Percentiles rank a stretch among this genome's conserved stretches.
phyloP scores from a whole-genome alignment of 2,113 vertebrate genomes.

The Zosterops hypoxanthus region DNA sequence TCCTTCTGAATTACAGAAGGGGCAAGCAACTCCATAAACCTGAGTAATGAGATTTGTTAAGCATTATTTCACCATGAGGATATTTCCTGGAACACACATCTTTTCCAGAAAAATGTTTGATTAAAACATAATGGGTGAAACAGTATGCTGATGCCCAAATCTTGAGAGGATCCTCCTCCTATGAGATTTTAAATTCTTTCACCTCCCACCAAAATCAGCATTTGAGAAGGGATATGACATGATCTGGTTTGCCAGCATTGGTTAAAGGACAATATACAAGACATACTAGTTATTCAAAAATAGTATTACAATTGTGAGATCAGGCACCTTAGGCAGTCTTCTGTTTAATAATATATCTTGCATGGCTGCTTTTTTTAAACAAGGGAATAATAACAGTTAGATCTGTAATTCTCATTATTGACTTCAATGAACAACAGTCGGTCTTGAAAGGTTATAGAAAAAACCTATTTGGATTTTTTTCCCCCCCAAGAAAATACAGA shows the following conservation, averaged over 20 bases:
- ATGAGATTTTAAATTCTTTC: neutral
- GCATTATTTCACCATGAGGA: neutral
- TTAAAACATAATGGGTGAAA: neutral
- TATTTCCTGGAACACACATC: neutral
- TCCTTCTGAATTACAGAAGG: conserved; percentile 17
- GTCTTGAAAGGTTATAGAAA: neutral
- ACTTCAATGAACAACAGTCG: neutral
- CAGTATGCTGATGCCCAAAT: neutral
- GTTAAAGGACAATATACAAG: neutral
- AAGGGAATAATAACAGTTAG: neutral
- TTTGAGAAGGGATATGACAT: neutral
- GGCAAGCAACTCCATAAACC: neutral
- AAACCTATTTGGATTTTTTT: neutral
- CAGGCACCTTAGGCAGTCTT: neutral
- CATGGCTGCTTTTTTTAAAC: neutral
- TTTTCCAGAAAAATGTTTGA: neutral
- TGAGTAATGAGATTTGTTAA: conserved; percentile 17
- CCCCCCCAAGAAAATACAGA: neutral
- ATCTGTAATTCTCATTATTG: neutral
- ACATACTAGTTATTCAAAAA: neutral
- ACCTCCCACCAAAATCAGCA: neutral
- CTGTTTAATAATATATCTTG: neutral
- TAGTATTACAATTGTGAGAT: neutral
- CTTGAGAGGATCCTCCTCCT: neutral
- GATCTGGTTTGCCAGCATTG: neutral